Base-by-base conservation (phyloP, 2,888 invertebrate genomes). In the Drosophila setosimentum region DNA sequence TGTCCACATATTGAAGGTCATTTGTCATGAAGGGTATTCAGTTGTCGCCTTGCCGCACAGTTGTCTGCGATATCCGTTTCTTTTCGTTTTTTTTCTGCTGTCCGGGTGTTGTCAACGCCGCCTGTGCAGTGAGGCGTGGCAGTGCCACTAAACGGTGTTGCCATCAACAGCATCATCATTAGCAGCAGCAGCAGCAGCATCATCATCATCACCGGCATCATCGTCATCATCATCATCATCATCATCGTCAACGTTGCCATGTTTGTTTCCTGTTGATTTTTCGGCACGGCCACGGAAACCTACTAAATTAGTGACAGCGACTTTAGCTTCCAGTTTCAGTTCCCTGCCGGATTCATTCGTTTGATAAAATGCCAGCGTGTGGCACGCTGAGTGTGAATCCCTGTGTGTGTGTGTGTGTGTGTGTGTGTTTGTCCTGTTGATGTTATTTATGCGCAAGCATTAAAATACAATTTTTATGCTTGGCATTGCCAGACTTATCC, bases 401-500 rank as follows among this genome's bases (percentile, higher is more conserved):
- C 57, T 42, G 21, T 45, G 45, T 49, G 42, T 58, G 51, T 65
- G 16, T 57, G 24, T 60, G 50, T 40, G 53, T 49, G 37, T 55
- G 53, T 53, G 55, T 73, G 60, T 59, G 61, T 53, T 51, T 68
- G 88, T 88, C 87, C 84, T 89, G 76, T 90, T 80, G 80, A 79
- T 69, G 82, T 87, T 83, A 89, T 90, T 90, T 90, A 89, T 90
- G 90, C 80, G 78, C 70, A 76, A 57, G 80, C 89, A 84, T 91
- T 89, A 89, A 91, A 89, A 89, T 89, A 90, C 90, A 89, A 89
- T 91, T 84, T 87, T 87, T 87, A 89, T 84, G 84, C 86, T 86
- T 80, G 74, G 75, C 78, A 87, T 85, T 77, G 73, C 75, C 80
- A 78, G 89, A 87, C 86, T 85, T 89, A 86, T 90, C 90, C 89